These are phyloP conservation scores for Notospermus geniculatus DNA, from an alignment of 1,140 invertebrate genomes.

Conservation along the genomic window DNA sequence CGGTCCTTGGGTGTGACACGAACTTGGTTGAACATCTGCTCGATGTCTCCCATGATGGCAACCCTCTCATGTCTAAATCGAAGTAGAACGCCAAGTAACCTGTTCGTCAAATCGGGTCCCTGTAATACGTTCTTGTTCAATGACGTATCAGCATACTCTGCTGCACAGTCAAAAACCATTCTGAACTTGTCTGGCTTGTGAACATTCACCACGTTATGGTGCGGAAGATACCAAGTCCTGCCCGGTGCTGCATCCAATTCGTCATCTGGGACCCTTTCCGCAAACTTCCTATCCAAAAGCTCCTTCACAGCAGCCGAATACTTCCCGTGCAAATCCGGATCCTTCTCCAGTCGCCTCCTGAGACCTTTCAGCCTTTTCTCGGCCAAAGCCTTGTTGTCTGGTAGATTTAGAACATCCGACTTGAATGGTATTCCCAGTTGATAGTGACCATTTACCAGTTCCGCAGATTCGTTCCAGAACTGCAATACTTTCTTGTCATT, in stretches of 20 bases:
- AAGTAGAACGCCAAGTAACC: constrained; percentile 27
- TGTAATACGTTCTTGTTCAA: constrained; percentile 31
- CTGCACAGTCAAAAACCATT: constrained; percentile 30
- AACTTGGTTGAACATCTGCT: constrained; percentile 31
- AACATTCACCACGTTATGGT: constrained; percentile 22
- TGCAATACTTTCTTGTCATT: too few species aligned
- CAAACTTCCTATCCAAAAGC: neutral
- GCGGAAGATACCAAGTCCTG: constrained; percentile 25
- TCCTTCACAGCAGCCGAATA: neutral
- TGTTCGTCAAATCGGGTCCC: constrained; percentile 50
- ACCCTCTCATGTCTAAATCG: constrained; percentile 27
- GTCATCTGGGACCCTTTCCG: neutral
- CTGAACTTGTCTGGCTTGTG: constrained; percentile 25
- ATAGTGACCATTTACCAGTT: too few species aligned
- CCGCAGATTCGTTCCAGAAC: too few species aligned
- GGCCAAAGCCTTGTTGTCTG: constrained; percentile 2
- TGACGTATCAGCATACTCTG: constrained; percentile 25
- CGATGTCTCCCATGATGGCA: constrained; percentile 26
- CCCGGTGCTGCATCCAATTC: neutral
- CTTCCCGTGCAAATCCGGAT: neutral
- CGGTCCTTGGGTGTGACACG: constrained; percentile 17
- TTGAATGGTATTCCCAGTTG: too few species aligned
- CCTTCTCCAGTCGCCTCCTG: neutral
- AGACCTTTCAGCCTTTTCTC: neutral
- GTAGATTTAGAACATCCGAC: too few species aligned